phyloP scores from a whole-genome alignment of 1,140 invertebrate genomes.

The Zophobas atratus region DNA sequence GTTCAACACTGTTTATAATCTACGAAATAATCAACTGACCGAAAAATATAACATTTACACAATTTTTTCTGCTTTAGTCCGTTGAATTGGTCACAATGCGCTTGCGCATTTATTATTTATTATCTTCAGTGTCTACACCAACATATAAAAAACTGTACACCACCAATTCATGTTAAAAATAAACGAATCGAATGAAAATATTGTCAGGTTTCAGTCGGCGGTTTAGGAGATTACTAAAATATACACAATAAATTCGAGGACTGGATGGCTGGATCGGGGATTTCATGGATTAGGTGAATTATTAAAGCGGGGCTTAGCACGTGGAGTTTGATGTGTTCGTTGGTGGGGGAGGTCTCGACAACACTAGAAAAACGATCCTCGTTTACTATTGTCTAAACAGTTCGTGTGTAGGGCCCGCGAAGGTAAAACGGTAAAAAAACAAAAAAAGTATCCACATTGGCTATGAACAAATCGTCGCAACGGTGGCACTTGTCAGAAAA shows the following conservation, averaged over 20 bases:
- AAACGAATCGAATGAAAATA: slow-evolving; percentile 36
- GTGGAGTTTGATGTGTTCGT: too few relatives aligned
- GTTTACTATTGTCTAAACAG: too few relatives aligned
- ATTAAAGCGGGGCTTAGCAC: too few relatives aligned
- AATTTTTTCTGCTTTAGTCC: slow-evolving; percentile 57
- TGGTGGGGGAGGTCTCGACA: too few relatives aligned
- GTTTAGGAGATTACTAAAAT: slow-evolving; percentile 21
- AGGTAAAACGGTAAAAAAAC: too few relatives aligned
- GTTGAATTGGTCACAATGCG: slow-evolving; percentile 63
- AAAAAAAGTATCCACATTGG: too few relatives aligned
- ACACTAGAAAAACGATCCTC: too few relatives aligned
- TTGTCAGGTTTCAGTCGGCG: slow-evolving; percentile 42
- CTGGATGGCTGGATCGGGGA: neutral
- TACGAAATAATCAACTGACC: slow-evolving; percentile 65
- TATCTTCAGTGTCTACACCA: slow-evolving; percentile 59
- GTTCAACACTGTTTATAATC: slow-evolving; percentile 64
- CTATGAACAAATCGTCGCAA: too few relatives aligned
- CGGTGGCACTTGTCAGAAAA: too few relatives aligned
- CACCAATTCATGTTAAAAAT: slow-evolving; percentile 59
- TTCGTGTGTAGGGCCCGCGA: too few relatives aligned
- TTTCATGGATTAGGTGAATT: too few relatives aligned
- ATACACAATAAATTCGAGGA: slow-evolving; percentile 15
- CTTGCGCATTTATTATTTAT: slow-evolving; percentile 56
- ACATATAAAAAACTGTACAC: slow-evolving; percentile 64
- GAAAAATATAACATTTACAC: slow-evolving; percentile 67